These are phyloP conservation scores for Oedothorax gibbosus DNA, from an alignment of 1,140 invertebrate species.

Conservation along the genomic window DNA sequence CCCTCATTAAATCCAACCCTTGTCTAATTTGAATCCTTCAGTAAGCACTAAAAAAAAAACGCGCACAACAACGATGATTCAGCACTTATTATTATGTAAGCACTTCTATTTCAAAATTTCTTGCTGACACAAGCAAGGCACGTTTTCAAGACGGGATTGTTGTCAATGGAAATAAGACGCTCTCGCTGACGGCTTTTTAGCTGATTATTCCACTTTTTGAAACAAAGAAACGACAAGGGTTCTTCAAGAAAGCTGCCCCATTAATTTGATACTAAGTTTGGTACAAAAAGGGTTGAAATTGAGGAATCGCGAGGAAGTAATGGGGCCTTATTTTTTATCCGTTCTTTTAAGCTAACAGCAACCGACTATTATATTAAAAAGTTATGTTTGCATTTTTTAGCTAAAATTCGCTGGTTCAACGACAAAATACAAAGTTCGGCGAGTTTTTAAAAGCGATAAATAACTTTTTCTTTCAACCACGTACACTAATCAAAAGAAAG, in stretches of 20 bases:
- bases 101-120: slow-evolving; percentile 35
- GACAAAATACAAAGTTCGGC: too few relatives aligned
- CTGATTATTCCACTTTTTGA: slow-evolving; percentile 22
- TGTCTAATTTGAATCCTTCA: neutral
- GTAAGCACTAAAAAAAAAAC: slow-evolving; percentile 21
- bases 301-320: neutral
- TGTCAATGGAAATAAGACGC: slow-evolving; percentile 40
- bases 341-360: too few relatives aligned
- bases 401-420: too few relatives aligned
- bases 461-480: too few relatives aligned
- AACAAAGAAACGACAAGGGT: slow-evolving; percentile 13
- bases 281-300: too few relatives aligned
- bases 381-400: too few relatives aligned
- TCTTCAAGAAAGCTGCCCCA: neutral
- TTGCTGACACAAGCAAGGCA: slow-evolving; percentile 47
- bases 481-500: too few relatives aligned
- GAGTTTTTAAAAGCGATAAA: too few relatives aligned
- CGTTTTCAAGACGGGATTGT: slow-evolving; percentile 38
- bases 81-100: slow-evolving; percentile 31
- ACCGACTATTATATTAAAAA: too few relatives aligned
- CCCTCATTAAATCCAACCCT: slow-evolving; percentile 25
- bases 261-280: slow-evolving; percentile 3
- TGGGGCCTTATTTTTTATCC: neutral
- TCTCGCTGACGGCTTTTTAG: neutral
- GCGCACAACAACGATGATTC: slow-evolving; percentile 1